Base-by-base conservation (phyloP, 2,797 vertebrate genomes). In the Etheostoma perlongum region DNA sequence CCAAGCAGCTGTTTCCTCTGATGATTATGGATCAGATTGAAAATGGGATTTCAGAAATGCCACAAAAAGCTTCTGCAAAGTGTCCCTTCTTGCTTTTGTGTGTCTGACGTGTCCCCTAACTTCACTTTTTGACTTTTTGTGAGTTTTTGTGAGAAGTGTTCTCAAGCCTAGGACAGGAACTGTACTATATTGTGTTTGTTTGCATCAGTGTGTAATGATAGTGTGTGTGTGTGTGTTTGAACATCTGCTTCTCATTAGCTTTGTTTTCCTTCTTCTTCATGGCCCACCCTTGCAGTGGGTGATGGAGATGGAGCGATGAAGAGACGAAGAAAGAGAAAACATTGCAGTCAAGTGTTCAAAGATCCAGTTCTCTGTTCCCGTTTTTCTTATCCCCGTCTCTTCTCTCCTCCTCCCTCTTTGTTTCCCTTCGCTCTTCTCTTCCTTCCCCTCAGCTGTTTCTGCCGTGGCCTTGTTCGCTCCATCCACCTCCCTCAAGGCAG, bases 191-290 rank as follows among this genome's bases (percentile, higher is more conserved):
- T 57, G 48, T 71, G 76, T 73, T 65, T 77, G 57, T 63, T 49
- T 73, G 18, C 44, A 42, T 63, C 54, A 23, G 64, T 76, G 65
- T 25, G 36, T 44, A 6, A 25, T 27, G 61, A 40, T 83, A 15
- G 52, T 72, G 52, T 71, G 30, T 72, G 27, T 63, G 54, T 82
- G 70, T 78, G 77, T 79, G 66, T 75, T 52, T 84, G 79, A 94
- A 94, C 94, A 95, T 95, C 93, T 95, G 94, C 89, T 94, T 78
- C 89, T 94, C 72, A 27, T 95, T 94, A 90, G 84, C 84, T 92
- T 92, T 92, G 85, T 93, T 93, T 91, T 90, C 81, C 78, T 86
- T 85, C 57, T 76, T 83, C 84, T 63, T 73, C 83, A 58, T 84
- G 74, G 73, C 87, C 82, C 87, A 84, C 85, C 82, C 86, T 85